Evolutionary conservation across 2,113 vertebrate species (phyloP), one percentile per base, ranked within the genome.

Genomic region (Hippocampus guttulatus): DNA sequence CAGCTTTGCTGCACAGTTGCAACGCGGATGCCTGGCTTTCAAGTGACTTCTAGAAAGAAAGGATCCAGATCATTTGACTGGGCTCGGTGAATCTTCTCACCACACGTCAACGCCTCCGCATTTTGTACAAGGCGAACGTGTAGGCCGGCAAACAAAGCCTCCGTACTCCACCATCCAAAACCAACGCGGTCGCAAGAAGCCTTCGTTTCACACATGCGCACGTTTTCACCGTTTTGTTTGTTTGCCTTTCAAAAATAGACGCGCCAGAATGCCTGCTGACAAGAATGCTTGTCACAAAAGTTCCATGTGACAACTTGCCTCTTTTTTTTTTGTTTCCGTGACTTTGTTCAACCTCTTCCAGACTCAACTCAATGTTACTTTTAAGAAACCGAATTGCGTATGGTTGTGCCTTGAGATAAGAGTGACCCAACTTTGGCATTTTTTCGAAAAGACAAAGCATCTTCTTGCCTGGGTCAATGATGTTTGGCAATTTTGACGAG

Each of bases 171-270:
- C 60, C 30, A 18, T 62, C 60, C 30, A 21, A 38, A 38, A 16
- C 41, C 45, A 47, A 47, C 16, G 63, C 25, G 41, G 2, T 45
- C 7, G 30, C 33, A 27, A 27, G 55, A 27, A 27, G 55, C 3
- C 30, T 62, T 41, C 62, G 2, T 41, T 65, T 65, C 40, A 25
- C 63, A 47, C 41, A n/a, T n/a, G 41, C 6, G 41, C n/a, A 64
- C n/a, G 11, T 64, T 64, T 64, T 63, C 3, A 38, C 33, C 5
- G 10, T 14, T 45, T 14, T 33, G 30, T 14, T 64, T 41, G 62
- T 21, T n/a, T n/a, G 62, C 21, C n/a, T 45, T 64, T 64, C 41
- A 23, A 64, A 45, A 45, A 64, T 45, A 64, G 63, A 64, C n/a
- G 6, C 16, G 63, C 40, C 63, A 25, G 40, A n/a, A 18, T 15